Conservation (phyloP, 1,140 invertebrate genomes). For the Camponotus floridanus region DNA sequence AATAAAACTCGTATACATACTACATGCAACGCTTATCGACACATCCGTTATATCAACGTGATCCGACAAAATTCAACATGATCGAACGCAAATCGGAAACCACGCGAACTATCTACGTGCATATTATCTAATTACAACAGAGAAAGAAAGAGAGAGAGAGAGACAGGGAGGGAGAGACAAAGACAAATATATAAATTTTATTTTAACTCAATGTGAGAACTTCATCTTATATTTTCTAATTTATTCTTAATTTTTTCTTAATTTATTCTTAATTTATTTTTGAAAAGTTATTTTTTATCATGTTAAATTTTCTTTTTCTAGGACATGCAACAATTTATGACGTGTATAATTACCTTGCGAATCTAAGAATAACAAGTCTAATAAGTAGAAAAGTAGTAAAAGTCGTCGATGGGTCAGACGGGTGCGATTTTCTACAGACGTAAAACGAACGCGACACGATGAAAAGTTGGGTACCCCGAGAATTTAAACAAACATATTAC, state of each 20-base stretch:
- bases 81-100: constrained; percentile 47
- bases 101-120: not conserved
- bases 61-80: constrained; percentile 41
- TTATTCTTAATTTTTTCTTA: not conserved
- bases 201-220: not conserved
- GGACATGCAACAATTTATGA: not conserved
- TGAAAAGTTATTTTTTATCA: not conserved
- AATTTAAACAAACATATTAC: constrained; percentile 68
- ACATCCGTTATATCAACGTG: constrained; percentile 52
- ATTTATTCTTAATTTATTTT: not conserved
- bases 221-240: not conserved
- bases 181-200: not conserved
- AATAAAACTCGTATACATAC: constrained; percentile 35
- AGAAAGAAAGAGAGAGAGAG: too few species aligned
- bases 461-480: constrained; percentile 46
- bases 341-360: not conserved
- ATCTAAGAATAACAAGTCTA: not conserved
- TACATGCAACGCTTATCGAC: constrained; percentile 58
- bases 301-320: not conserved
- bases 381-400: not conserved
- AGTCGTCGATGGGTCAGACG: not conserved
- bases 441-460: constrained; percentile 29
- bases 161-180: too few species aligned
- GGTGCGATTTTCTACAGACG: not conserved
- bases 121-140: not conserved